A percentile compares a stretch with the other conserved stretches of the same genome.
phyloP scores from a whole-genome alignment of 2,797 vertebrate genomes.

The Bufotes viridis region DNA sequence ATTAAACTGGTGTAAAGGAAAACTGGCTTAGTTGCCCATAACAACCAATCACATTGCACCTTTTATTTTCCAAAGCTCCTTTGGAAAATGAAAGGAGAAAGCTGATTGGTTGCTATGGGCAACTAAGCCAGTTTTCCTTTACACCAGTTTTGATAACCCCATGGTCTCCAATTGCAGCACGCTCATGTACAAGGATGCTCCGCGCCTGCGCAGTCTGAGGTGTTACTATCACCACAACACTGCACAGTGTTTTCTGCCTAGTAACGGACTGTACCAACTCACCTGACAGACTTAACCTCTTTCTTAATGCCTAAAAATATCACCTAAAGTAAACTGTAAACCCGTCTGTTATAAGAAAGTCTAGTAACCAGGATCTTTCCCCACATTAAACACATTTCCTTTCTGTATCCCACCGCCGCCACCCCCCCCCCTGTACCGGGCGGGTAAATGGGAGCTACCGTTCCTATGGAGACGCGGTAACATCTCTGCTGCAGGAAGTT shows the following conservation, averaged over 20 bases:
- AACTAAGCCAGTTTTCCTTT: too few species aligned
- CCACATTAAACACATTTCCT: not conserved
- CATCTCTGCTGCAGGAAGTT: constrained; percentile 56
- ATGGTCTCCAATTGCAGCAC: too few species aligned
- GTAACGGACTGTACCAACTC: constrained; percentile 53
- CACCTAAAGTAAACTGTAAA: not conserved
- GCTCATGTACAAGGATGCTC: too few species aligned
- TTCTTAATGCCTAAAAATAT: not conserved
- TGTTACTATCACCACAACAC: not conserved
- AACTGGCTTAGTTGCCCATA: too few species aligned
- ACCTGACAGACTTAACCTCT: too few species aligned
- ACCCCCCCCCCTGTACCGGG: not conserved
- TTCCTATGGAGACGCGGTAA: constrained; percentile 68
- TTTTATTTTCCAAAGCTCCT: too few species aligned
- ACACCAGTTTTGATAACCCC: too few species aligned
- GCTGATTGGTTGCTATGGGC: too few species aligned
- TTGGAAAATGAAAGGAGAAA: too few species aligned
- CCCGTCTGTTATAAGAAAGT: not conserved
- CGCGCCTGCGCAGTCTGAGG: not conserved
- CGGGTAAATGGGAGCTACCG: constrained; percentile 56
- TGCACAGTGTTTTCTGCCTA: not conserved
- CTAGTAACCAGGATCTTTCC: not conserved
- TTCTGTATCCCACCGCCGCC: too few species aligned
- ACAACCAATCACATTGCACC: too few species aligned
- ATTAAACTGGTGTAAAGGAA: too few species aligned